Conservation (phyloP, 1,140 invertebrate species). For the Zaprionus kolodkinae region DNA sequence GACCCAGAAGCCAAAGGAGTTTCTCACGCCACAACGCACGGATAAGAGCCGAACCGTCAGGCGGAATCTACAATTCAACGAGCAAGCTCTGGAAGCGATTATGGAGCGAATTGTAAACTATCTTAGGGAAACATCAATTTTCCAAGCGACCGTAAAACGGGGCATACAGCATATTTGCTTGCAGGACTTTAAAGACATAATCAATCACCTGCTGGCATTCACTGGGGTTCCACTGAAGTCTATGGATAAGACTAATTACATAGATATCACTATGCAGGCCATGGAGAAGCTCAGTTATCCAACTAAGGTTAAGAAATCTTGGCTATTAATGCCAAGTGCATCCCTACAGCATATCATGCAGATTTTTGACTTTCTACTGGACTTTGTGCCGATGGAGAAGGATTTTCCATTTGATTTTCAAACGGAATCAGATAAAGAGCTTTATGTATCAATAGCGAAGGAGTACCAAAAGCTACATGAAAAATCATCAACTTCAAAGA, state of each 20-base stretch:
- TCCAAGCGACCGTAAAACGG: background rate
- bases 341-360: background rate
- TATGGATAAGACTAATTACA: background rate
- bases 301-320: background rate
- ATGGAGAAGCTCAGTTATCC: background rate
- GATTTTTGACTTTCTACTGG: background rate
- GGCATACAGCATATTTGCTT: background rate
- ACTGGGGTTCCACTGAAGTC: background rate
- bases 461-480: background rate
- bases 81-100: background rate
- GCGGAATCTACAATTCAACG: background rate
- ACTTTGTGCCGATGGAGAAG: background rate
- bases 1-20: background rate
- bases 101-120: background rate
- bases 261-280: background rate
- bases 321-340: conserved; percentile 2
- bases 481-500: background rate
- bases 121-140: background rate
- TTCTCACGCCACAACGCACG: background rate
- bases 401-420: background rate
- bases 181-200: background rate
- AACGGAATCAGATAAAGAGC: background rate
- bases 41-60: background rate
- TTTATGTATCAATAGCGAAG: background rate
- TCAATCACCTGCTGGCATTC: background rate